Evolutionary conservation across 2,797 vertebrate species (phyloP).

Genomic region (Acanthurus leucopareius): DNA sequence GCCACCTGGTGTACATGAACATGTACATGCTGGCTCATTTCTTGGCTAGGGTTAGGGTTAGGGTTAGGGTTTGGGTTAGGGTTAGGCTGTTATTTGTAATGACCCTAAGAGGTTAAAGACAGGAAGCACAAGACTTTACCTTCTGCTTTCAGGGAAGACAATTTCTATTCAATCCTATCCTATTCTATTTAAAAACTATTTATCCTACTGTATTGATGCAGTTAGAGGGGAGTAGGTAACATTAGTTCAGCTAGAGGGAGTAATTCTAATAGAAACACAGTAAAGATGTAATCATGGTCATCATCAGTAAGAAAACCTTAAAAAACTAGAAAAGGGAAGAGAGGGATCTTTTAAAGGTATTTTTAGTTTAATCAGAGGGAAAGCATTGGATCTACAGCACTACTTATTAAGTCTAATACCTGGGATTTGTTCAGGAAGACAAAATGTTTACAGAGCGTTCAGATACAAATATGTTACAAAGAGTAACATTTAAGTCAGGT

Average conservation of each 20-base stretch:
- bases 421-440: slow-evolving; percentile 77
- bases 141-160: background rate
- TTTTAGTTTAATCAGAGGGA: slow-evolving; percentile 37
- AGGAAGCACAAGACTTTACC: slow-evolving; percentile 4
- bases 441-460: slow-evolving; percentile 62
- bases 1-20: background rate
- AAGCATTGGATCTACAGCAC: slow-evolving; percentile 63
- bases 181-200: no score
- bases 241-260: background rate
- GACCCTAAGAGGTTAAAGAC: background rate
- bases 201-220: background rate
- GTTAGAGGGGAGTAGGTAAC: background rate
- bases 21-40: background rate
- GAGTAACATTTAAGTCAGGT: background rate
- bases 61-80: no score
- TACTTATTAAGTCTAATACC: slow-evolving; percentile 73
- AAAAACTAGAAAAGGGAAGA: slow-evolving; percentile 29
- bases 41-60: no score
- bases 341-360: slow-evolving; percentile 25
- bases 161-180: background rate
- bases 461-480: slow-evolving; percentile 63
- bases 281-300: slow-evolving; percentile 26
- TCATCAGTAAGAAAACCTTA: slow-evolving; percentile 31
- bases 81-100: background rate
- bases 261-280: slow-evolving; percentile 3